Percentiles rank a stretch among this genome's conserved stretches.
Evolutionary conservation across 2,113 vertebrate species (phyloP).

Genomic region (Cercopithecus mona): DNA sequence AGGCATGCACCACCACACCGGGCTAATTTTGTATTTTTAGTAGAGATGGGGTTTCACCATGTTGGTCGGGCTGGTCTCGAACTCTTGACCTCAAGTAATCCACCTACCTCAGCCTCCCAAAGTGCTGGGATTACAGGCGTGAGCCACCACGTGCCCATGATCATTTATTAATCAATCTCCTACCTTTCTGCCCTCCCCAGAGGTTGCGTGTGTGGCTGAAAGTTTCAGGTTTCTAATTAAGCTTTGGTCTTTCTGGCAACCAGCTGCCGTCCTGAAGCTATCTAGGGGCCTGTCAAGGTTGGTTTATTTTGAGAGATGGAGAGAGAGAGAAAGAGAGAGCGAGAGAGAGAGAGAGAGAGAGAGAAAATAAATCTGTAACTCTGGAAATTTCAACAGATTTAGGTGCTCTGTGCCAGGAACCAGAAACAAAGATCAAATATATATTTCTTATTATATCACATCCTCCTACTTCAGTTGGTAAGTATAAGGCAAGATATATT

Average conservation of each 20-base stretch:
- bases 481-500: neutral
- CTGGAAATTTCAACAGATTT: neutral
- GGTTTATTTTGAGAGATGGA: neutral
- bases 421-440: neutral
- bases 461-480: neutral
- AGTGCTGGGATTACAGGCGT: too few species aligned
- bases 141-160: too few species aligned
- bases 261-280: neutral
- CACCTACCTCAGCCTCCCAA: too few species aligned
- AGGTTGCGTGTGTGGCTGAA: fast-evolving
- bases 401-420: neutral
- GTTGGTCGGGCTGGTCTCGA: too few species aligned
- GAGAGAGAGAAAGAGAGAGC: neutral
- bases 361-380: neutral
- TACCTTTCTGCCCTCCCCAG: neutral
- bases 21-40: too few species aligned
- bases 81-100: too few species aligned
- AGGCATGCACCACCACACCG: too few species aligned
- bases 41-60: too few species aligned
- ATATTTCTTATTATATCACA: neutral
- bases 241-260: neutral
- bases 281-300: neutral
- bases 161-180: neutral
- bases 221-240: neutral
- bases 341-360: neutral